These are phyloP conservation scores for Drosophila kanapiae DNA, from an alignment of 1,140 invertebrate genomes.

Conservation along the genomic window DNA sequence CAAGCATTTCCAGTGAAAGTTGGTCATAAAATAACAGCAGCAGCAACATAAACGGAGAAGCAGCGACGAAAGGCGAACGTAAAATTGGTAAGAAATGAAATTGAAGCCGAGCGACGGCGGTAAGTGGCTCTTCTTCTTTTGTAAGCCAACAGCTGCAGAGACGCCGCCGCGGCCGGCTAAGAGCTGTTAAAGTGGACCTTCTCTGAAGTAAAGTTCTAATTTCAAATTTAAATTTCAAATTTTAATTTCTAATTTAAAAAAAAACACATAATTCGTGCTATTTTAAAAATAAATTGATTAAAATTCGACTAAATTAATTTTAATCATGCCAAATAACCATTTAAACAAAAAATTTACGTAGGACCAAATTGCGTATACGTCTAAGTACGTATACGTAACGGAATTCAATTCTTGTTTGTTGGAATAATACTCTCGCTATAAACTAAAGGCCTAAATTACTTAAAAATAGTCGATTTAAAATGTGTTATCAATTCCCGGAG, in stretches of 20 bases:
- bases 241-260: no score
- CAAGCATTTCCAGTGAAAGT: slow-evolving; percentile 68
- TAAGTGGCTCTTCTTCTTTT: slow-evolving; percentile 37
- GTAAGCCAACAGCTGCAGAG: slow-evolving; percentile 13
- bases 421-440: no score
- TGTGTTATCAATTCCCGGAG: not conserved
- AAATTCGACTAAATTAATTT: no score
- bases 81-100: slow-evolving; percentile 58
- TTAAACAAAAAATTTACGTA: no score
- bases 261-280: not conserved
- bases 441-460: no score
- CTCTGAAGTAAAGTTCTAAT: no score
- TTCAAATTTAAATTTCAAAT: no score
- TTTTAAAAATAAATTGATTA: not conserved
- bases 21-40: slow-evolving; percentile 30
- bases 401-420: not conserved
- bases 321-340: no score
- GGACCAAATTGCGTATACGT: not conserved
- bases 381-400: not conserved
- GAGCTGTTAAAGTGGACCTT: slow-evolving; percentile 12
- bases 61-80: slow-evolving; percentile 17
- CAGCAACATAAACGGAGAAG: slow-evolving; percentile 32
- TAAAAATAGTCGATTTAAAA: no score
- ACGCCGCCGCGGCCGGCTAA: slow-evolving; percentile 6
- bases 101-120: slow-evolving; percentile 34